Evolutionary conservation across 2,113 vertebrate genomes (phyloP).

Genomic region (Silurus meridionalis): DNA sequence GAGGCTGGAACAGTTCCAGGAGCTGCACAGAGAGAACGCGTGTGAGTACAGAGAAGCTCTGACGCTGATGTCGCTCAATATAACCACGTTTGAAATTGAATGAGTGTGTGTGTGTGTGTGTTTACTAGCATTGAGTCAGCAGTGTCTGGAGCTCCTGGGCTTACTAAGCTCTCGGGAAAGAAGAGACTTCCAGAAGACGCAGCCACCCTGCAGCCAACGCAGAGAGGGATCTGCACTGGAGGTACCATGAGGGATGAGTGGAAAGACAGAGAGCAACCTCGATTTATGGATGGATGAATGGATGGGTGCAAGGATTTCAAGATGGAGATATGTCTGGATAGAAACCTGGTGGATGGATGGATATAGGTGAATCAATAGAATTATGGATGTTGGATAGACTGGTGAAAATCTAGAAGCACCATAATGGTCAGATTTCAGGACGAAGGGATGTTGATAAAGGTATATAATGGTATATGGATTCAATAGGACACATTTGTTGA

Average conservation of each 20-base stretch:
- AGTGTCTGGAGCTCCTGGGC: constrained; percentile 80
- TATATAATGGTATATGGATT: neutral
- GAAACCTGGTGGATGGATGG: neutral
- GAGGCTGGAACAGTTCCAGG: constrained; percentile 76
- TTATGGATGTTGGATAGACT: neutral
- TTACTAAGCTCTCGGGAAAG: constrained; percentile 80
- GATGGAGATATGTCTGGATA: neutral
- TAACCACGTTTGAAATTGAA: neutral
- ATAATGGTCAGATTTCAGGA: neutral
- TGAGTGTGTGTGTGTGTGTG: neutral
- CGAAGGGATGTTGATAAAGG: neutral
- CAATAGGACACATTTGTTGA: neutral
- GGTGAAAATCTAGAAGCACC: too few relatives aligned
- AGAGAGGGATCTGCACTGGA: constrained; percentile 77
- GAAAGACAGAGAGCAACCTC: neutral
- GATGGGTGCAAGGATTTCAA: neutral
- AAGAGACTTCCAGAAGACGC: constrained; percentile 72
- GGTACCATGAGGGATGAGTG: constrained; percentile 63
- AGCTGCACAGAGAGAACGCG: constrained; percentile 79
- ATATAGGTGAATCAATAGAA: too few relatives aligned
- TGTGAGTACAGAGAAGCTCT: constrained; percentile 67
- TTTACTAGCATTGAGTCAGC: constrained; percentile 75
- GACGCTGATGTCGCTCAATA: constrained; percentile 1
- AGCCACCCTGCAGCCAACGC: constrained; percentile 57
- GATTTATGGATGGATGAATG: neutral